phyloP scores from a whole-genome alignment of 2,797 vertebrate species.

The Sarcoramphus papa region DNA sequence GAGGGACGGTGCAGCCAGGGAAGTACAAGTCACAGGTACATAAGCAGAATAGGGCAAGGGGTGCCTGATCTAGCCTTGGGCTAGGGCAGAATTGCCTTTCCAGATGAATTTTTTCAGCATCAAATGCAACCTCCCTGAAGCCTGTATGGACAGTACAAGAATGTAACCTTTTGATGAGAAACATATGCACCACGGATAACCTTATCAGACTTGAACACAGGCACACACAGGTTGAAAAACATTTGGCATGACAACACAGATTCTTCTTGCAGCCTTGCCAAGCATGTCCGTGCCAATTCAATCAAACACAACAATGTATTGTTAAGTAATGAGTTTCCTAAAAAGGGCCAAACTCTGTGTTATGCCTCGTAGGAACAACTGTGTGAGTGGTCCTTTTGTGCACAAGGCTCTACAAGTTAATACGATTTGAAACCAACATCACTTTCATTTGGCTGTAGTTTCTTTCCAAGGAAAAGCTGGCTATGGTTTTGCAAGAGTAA shows the following conservation, averaged over 20 bases:
- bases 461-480: neutral
- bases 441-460: neutral
- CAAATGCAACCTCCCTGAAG: neutral
- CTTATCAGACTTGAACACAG: constrained; percentile 31
- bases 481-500: neutral
- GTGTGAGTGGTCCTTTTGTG: constrained; percentile 29
- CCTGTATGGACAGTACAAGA: neutral
- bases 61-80: neutral
- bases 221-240: constrained; percentile 32
- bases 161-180: constrained; percentile 2
- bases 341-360: constrained; percentile 19
- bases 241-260: constrained; percentile 13
- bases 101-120: neutral
- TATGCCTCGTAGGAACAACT: constrained; percentile 5
- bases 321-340: constrained; percentile 46
- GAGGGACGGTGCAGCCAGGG: neutral
- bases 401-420: constrained; percentile 25
- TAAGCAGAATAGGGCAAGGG: neutral
- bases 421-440: neutral
- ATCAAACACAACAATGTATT: constrained; percentile 20
- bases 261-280: neutral
- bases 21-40: neutral
- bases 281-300: neutral
- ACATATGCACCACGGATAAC: neutral
- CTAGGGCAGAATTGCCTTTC: neutral